Conservation (phyloP, 2,888 invertebrate genomes). For the Creontiades dilutus region DNA sequence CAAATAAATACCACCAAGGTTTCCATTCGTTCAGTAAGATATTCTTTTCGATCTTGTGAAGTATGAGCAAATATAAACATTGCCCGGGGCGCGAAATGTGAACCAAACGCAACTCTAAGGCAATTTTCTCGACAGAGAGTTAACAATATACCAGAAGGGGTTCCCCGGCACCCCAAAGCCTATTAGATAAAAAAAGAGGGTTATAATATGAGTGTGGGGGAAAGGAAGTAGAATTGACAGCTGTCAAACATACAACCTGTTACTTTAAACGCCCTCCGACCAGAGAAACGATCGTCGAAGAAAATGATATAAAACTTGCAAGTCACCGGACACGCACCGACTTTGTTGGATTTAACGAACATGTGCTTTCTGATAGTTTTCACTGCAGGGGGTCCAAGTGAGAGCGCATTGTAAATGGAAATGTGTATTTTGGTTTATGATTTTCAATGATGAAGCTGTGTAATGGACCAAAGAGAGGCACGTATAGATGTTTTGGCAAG, state of each 20-base stretch:
- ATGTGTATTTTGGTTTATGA: no score
- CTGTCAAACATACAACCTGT: constrained; percentile 40
- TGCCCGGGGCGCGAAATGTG: not conserved
- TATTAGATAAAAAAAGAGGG: constrained; percentile 16
- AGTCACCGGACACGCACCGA: not conserved
- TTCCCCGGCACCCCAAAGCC: constrained; percentile 3
- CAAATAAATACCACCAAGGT: no score
- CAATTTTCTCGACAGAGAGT: constrained; percentile 34
- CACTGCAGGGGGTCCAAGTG: no score
- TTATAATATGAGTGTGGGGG: not conserved
- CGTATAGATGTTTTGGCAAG: no score
- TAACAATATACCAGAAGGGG: constrained; percentile 25
- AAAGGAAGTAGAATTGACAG: constrained; percentile 42
- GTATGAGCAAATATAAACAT: no score
- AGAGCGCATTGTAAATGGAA: no score
- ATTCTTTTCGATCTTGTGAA: no score
- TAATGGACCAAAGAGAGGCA: no score
- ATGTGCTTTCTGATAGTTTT: no score
- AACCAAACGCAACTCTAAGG: constrained; percentile 8
- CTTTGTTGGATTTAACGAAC: no score
- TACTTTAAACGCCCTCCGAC: constrained; percentile 19
- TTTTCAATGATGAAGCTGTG: no score
- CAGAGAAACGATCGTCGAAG: not conserved
- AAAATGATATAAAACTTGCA: not conserved
- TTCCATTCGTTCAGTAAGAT: no score